Percentiles rank a stretch among this genome's conserved stretches.
These are phyloP conservation scores for Cassiopea andromeda DNA, from an alignment of 30 jellyfish, hydroid and myxozoan species.

Conservation along the genomic window DNA sequence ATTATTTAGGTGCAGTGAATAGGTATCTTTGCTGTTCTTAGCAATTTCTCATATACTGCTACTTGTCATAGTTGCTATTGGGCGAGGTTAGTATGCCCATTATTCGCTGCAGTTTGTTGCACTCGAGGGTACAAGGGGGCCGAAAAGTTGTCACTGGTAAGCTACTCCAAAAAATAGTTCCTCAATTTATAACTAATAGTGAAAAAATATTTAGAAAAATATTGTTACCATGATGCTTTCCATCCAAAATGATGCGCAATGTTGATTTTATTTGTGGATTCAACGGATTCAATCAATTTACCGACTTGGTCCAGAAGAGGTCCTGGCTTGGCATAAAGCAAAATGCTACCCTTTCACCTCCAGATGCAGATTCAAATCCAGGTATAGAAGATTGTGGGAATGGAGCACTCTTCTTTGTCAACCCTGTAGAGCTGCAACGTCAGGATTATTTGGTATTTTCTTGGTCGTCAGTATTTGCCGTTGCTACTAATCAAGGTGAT, in stretches of 20 bases:
- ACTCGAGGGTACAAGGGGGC: too few relatives aligned
- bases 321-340: not conserved
- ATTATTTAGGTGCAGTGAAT: too few relatives aligned
- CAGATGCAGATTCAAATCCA: not conserved
- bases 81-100: too few relatives aligned
- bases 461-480: slow-evolving; percentile 29
- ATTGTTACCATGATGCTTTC: not conserved
- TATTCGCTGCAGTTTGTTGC: too few relatives aligned
- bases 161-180: too few relatives aligned
- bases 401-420: not conserved
- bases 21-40: too few relatives aligned
- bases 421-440: not conserved
- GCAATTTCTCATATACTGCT: too few relatives aligned
- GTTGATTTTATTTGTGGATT: slow-evolving; percentile 49
- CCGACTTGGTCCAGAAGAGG: not conserved
- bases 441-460: slow-evolving; percentile 6
- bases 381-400: not conserved
- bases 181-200: too few relatives aligned
- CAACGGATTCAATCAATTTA: slow-evolving; percentile 65
- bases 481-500: not conserved
- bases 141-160: too few relatives aligned
- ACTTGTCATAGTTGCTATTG: too few relatives aligned
- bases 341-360: not conserved
- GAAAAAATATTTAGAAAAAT: too few relatives aligned
- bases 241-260: not conserved